Evolutionary conservation across 2,888 invertebrate species (phyloP), one percentile per base, ranked within the genome.

Genomic region (Morinoia aosen): DNA sequence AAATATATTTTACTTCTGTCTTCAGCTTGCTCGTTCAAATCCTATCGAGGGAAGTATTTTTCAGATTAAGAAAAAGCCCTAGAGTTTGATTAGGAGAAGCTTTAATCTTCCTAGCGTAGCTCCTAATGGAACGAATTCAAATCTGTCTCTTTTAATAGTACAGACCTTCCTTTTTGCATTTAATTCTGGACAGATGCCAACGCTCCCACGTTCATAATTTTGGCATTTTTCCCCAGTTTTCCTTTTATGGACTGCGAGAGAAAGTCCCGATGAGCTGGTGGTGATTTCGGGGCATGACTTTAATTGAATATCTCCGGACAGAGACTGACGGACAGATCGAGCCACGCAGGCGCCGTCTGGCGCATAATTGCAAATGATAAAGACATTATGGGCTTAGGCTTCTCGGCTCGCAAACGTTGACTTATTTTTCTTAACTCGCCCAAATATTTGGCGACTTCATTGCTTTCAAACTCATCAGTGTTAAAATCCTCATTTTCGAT

Each of bases 31-130:
- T 56, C 90, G 14, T 93, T 57, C 33, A 93, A 93, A n/a, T 57
- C 33, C 57, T 93, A 57, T 57, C 93, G 57, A 19, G 57, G 16
- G 57, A 48, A 93, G 48, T 93, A 93, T 93, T 93, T 93, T 93
- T 57, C 93, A 33, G 93, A 57, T 57, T 57, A 19, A n/a, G 5
- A 58, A 33, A 57, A 93, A 93, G 93, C 93, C 12, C 33, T 57
- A 0, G 93, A 93, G 93, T 57, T 93, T 57, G 93, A 11, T 57
- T 57, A 33, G 33, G 11, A 57, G 48, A 93, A 39, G 57, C 57
- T 93, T 93, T 93, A 93, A 93, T 93, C 93, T 93, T 57, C 93
- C 57, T 48, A 57, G 93, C 93, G 93, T 93, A 93, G 93, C 93
- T 57, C n/a, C 93, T 93, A 93, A 93, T 93, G 93, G 93, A 93